Conservation (phyloP, 2,113 vertebrate genomes). For the Loxodonta africana region DNA sequence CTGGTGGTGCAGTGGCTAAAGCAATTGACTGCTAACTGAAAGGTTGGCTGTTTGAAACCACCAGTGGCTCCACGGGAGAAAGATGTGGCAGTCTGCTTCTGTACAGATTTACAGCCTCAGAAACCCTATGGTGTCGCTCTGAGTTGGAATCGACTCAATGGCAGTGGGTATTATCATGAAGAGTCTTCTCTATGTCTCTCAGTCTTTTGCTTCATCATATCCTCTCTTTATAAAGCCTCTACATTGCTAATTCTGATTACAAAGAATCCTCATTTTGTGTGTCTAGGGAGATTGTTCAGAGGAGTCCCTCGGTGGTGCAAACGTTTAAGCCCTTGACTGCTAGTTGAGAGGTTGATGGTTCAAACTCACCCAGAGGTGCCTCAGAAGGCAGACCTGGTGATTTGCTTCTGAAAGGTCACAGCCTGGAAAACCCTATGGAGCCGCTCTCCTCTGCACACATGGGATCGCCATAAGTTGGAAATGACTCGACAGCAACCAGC, state of each 20-base stretch:
- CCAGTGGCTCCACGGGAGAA: too few relatives aligned
- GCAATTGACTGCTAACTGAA: too few relatives aligned
- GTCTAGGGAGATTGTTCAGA: background rate
- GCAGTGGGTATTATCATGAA: background rate
- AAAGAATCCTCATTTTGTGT: background rate
- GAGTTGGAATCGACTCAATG: too few relatives aligned
- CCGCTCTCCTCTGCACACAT: background rate
- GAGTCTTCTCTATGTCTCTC: background rate
- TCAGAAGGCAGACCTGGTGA: background rate
- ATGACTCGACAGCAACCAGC: background rate
- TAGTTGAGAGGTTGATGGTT: background rate
- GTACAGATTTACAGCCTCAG: too few relatives aligned
- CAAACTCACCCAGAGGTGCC: background rate
- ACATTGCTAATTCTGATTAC: background rate
- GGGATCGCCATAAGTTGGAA: background rate
- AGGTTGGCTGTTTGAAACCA: too few relatives aligned
- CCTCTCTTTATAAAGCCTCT: background rate
- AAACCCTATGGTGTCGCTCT: too few relatives aligned
- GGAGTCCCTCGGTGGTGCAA: background rate
- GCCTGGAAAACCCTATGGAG: background rate
- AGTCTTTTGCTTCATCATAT: background rate
- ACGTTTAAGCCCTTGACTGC: too few relatives aligned
- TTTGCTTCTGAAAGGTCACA: background rate
- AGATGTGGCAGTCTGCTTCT: too few relatives aligned
- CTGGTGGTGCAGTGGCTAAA: too few relatives aligned